These are phyloP conservation scores for Pelodiscus sinensis DNA, from an alignment of 2,113 vertebrate genomes.

Conservation along the genomic window DNA sequence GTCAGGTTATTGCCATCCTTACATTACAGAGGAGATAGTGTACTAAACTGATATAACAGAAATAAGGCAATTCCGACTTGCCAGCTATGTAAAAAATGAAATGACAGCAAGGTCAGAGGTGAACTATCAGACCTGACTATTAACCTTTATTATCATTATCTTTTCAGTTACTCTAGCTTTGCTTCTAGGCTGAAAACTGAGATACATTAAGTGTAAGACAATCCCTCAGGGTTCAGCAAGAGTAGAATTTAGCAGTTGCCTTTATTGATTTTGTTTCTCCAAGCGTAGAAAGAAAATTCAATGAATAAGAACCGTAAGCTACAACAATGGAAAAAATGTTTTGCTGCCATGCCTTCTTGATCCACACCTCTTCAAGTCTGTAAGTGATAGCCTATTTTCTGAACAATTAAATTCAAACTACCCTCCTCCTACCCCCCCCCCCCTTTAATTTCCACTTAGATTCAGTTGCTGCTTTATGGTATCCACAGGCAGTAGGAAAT, in stretches of 20 bases:
- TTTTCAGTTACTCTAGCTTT: not conserved
- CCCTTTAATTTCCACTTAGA: not conserved
- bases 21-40: not conserved
- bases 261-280: not conserved
- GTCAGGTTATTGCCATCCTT: not conserved
- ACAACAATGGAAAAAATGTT: not conserved
- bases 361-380: not conserved
- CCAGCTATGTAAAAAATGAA: not conserved
- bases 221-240: not conserved
- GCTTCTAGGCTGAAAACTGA: not conserved
- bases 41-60: not conserved
- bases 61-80: not conserved
- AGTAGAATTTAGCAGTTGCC: not conserved
- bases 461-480: not conserved
- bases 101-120: not conserved
- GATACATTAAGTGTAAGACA: not conserved
- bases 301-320: not conserved
- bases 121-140: not conserved
- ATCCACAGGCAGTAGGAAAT: not conserved
- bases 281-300: not conserved
- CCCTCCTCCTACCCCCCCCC: not conserved
- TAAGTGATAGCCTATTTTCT: not conserved
- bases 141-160: not conserved
- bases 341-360: not conserved
- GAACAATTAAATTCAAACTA: not conserved